phyloP scores from a whole-genome alignment of 2,888 invertebrate species.

The Hypsopygia costalis region DNA sequence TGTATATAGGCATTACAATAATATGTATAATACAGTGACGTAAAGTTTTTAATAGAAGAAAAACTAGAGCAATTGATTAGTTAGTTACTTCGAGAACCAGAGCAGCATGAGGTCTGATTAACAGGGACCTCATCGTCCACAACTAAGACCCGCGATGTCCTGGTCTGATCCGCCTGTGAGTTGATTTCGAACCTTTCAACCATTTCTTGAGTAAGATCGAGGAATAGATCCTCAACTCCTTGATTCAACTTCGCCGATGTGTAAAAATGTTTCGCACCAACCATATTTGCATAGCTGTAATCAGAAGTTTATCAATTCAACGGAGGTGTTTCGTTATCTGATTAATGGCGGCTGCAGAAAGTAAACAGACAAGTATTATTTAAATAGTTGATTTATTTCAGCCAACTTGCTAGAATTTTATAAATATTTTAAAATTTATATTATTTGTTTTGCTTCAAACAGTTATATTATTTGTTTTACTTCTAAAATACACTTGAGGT shows the following conservation, averaged over 20 bases:
- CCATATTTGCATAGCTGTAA: slow-evolving; percentile 91
- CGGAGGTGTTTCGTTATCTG: too few species aligned
- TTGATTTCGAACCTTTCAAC: slow-evolving; percentile 65
- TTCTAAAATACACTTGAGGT: too few species aligned
- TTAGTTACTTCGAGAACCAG: slow-evolving; percentile 43
- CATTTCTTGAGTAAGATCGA: slow-evolving; percentile 90
- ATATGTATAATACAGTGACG: too few species aligned
- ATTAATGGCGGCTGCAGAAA: too few species aligned
- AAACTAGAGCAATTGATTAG: not conserved
- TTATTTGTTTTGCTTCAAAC: too few species aligned
- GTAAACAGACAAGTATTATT: too few species aligned
- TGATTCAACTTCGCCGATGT: slow-evolving; percentile 96
- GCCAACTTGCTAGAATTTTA: too few species aligned
- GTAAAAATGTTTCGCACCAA: slow-evolving; percentile 95
- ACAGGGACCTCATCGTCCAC: slow-evolving; percentile 63
- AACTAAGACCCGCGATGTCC: slow-evolving; percentile 57
- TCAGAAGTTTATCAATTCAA: slow-evolving; percentile 16
- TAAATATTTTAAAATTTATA: too few species aligned
- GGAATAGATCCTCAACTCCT: slow-evolving; percentile 95
- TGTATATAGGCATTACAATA: too few species aligned
- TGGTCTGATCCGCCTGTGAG: slow-evolving; percentile 37
- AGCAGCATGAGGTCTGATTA: slow-evolving; percentile 54
- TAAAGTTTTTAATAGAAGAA: too few species aligned
- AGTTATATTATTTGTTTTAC: too few species aligned
- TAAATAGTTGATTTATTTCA: too few species aligned